Evolutionary conservation across 53 echinoderm and acorn worm genomes (phyloP), one percentile per base, ranked within the genome.

Genomic region (Paelopatides confundens): DNA sequence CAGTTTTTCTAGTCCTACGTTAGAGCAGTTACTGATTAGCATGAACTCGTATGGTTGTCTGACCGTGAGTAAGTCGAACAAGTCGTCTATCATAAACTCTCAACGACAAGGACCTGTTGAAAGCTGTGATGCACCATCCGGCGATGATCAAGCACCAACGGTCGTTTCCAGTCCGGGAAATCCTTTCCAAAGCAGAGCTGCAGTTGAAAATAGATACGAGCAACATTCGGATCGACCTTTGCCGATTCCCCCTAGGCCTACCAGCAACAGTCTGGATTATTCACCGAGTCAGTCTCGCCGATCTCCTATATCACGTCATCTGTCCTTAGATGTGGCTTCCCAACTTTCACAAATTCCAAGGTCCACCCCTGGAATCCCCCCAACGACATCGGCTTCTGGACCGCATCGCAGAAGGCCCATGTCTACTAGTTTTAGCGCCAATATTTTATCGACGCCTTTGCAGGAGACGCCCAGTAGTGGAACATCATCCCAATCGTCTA

Each of bases 21-120:
- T 92, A 53, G 81, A 88, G 29, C 94, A 96, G 66, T 88, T 96
- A 26, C 49, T 92, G 5, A 87, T 96, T 28, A 96, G 96, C 71
- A 96, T 96, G 34, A 90, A 92, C 52, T 90, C 94, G 0, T 96
- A 96, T 32, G 96, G 96, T 5, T 93, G 93, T 62, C 47, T 93
- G 52, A 90, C 82, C 14, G 86, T 90, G 17, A 87, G 71, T 39
- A 88, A 90, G 7, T 77, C 65, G 81, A 78, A 86, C 21, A 85
- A 79, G 33, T 51, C 79, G 15, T n/a, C n/a, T n/a, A 10, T 79
- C 31, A 79, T 79, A 12, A 52, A 29, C 32, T 7, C 84, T 11
- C 39, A 26, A 54, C 31, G 26, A 26, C n/a, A 33, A 26, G n/a
- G 28, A 50, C 34, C 31, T 17, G 6, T 29, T 27, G 3, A 85